Percentiles rank a stretch among this genome's conserved stretches.
phyloP scores from a whole-genome alignment of 2,113 vertebrate genomes.

The Nanorana parkeri region DNA sequence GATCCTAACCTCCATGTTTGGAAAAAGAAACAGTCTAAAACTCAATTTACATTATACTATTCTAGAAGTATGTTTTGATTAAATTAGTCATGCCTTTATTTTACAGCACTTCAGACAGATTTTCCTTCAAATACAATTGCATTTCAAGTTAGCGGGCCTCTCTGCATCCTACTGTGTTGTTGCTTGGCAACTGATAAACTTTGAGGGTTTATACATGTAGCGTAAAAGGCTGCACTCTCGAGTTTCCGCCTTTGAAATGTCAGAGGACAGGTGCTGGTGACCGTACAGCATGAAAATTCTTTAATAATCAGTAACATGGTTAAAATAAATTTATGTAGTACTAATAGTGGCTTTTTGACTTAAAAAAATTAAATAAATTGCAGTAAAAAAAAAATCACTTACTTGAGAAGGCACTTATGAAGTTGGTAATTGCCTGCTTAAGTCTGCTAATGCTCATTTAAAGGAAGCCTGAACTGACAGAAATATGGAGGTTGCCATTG shows the following conservation, averaged over 20 bases:
- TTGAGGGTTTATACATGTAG: slow-evolving; percentile 14
- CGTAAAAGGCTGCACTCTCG: neutral
- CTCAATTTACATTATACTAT: neutral
- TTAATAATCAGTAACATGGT: no score
- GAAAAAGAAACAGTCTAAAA: slow-evolving; percentile 4
- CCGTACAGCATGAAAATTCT: neutral
- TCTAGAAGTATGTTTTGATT: neutral
- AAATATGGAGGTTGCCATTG: no score
- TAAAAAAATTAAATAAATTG: no score
- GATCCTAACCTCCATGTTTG: neutral
- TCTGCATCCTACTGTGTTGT: neutral
- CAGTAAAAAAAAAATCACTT: no score
- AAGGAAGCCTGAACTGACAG: no score
- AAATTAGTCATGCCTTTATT: neutral
- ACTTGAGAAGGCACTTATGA: no score
- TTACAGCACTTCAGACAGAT: neutral
- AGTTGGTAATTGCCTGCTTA: no score
- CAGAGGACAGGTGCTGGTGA: neutral
- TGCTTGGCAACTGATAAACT: slow-evolving; percentile 18
- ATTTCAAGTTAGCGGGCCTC: neutral
- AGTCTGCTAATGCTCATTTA: no score
- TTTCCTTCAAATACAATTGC: slow-evolving; percentile 1
- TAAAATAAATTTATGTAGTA: no score
- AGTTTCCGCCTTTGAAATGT: slow-evolving; percentile 2
- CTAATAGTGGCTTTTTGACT: no score